Conservation (phyloP, 2,797 vertebrate genomes). For the Sphenodon punctatus region DNA sequence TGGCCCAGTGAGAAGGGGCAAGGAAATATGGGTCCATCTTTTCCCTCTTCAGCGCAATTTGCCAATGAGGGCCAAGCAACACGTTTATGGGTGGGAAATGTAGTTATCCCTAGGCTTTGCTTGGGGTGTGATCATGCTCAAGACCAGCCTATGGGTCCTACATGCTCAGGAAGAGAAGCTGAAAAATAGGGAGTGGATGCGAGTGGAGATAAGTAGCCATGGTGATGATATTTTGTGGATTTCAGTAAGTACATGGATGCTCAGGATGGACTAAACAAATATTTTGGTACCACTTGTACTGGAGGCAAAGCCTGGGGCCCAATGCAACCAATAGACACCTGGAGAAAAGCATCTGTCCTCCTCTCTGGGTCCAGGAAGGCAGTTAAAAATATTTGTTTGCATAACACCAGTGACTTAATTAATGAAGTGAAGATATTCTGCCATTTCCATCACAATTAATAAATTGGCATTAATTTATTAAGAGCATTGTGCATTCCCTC, state of each 20-base stretch:
- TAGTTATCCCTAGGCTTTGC: too few species aligned
- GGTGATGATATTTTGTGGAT: background rate
- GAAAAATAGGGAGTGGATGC: too few species aligned
- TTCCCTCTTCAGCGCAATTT: too few species aligned
- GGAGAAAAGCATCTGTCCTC: background rate
- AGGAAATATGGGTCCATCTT: conserved; percentile 45
- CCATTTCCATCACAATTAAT: conserved; percentile 8
- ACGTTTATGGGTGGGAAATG: too few species aligned
- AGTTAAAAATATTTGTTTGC: background rate
- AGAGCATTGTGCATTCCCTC: conserved; percentile 1
- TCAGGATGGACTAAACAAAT: background rate
- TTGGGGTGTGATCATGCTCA: background rate
- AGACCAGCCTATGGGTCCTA: background rate
- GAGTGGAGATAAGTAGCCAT: too few species aligned
- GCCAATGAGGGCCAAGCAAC: too few species aligned
- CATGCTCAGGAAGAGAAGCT: conserved; percentile 8
- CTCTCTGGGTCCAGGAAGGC: background rate
- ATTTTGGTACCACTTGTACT: background rate
- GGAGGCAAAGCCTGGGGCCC: background rate
- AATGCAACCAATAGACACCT: background rate
- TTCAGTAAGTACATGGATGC: background rate
- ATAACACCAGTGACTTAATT: background rate
- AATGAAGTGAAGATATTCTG: conserved; percentile 34
- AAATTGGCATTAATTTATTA: background rate
- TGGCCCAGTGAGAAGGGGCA: conserved; percentile 48